Conservation (phyloP, 2,888 invertebrate genomes). For the Phalera bucephala region DNA sequence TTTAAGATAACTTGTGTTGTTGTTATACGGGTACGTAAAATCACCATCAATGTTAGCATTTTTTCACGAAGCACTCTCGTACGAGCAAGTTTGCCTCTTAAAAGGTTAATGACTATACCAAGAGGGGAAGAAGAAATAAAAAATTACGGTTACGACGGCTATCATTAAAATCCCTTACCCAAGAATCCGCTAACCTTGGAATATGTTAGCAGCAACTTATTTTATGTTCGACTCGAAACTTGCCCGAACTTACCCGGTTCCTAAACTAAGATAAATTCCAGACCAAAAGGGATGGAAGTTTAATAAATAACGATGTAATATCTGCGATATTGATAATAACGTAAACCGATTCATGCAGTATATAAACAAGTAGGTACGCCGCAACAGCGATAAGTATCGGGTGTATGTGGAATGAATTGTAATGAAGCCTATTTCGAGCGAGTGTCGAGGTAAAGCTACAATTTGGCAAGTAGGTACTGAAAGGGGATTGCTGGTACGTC, state of each 20-base stretch:
- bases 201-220: slow-evolving; percentile 32
- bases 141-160: slow-evolving; percentile 37
- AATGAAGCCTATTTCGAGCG: slow-evolving; percentile 41
- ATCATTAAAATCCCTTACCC: slow-evolving; percentile 38
- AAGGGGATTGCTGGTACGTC: slow-evolving; percentile 44
- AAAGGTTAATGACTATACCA: slow-evolving; percentile 30
- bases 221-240: slow-evolving; percentile 25
- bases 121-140: slow-evolving; percentile 34
- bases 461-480: slow-evolving; percentile 41
- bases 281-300: slow-evolving; percentile 12
- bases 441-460: slow-evolving; percentile 31
- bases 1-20: too few species aligned
- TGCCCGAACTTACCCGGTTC: slow-evolving; percentile 18
- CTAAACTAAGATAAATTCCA: slow-evolving; percentile 25
- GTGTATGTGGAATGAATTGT: slow-evolving; percentile 51
- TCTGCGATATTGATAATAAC: slow-evolving; percentile 29
- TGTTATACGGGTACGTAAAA: neutral
- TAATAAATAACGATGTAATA: slow-evolving; percentile 34
- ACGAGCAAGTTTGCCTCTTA: slow-evolving; percentile 12
- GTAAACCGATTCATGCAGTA: slow-evolving; percentile 33
- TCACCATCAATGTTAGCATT: slow-evolving; percentile 3
- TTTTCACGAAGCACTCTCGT: slow-evolving; percentile 18
- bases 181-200: slow-evolving; percentile 26
- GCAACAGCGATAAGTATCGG: slow-evolving; percentile 42
- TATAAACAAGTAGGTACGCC: slow-evolving; percentile 39